These are phyloP conservation scores for Lycaena phlaeas DNA, from an alignment of 2,888 invertebrate genomes.

Conservation along the genomic window DNA sequence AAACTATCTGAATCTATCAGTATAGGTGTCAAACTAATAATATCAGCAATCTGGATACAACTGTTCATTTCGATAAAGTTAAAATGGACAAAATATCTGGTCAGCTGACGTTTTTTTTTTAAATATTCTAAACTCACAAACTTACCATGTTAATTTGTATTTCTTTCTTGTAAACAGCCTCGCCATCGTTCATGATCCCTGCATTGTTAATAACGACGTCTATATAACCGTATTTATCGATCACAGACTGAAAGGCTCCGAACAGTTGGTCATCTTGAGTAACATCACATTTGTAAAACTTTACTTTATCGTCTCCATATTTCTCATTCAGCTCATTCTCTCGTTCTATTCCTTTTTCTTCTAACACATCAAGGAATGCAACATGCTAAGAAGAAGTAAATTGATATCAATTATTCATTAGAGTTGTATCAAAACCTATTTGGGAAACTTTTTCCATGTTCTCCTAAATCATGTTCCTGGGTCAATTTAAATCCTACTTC, in stretches of 20 bases:
- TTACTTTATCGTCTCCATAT: constrained; percentile 28
- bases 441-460: too few species aligned
- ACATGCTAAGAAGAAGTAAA: constrained; percentile 33
- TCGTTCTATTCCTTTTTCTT: constrained; percentile 26
- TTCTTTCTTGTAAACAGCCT: constrained; percentile 28
- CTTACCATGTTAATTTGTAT: constrained; percentile 40
- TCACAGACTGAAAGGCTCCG: constrained; percentile 26
- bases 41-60: too few species aligned
- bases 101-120: too few species aligned
- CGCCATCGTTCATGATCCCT: constrained; percentile 36
- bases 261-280: constrained; percentile 30
- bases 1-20: too few species aligned
- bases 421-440: too few species aligned
- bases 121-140: constrained; percentile 8
- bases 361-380: constrained; percentile 28
- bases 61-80: too few species aligned
- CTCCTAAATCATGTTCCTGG: too few species aligned
- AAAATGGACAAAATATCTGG: too few species aligned
- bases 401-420: too few species aligned
- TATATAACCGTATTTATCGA: constrained; percentile 28
- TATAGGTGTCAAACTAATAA: too few species aligned
- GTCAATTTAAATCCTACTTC: too few species aligned
- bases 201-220: constrained; percentile 41
- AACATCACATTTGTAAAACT: constrained; percentile 39
- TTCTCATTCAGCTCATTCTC: constrained; percentile 30